Conservation (phyloP, 2,113 vertebrate species). For the Nansenia antarctica region DNA sequence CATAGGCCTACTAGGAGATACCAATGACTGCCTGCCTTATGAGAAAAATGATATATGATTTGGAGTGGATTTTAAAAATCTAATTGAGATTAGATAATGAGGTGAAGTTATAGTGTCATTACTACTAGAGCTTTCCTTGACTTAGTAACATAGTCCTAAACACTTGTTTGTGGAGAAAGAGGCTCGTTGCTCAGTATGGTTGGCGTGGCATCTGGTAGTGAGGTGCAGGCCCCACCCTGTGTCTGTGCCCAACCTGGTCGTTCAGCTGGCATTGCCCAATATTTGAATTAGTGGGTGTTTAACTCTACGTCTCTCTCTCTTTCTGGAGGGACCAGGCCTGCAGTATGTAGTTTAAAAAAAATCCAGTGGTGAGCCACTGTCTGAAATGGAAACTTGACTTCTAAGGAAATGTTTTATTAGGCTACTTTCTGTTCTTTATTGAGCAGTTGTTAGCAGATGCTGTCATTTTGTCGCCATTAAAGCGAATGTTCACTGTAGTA, state of each 20-base stretch:
- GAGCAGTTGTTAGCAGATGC: conserved; percentile 36
- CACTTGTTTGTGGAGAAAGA: no score
- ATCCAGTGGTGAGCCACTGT: conserved; percentile 48
- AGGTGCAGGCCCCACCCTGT: conserved; percentile 47
- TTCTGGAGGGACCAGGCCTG: background rate
- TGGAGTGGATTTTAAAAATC: background rate
- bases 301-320: background rate
- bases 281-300: conserved; percentile 5
- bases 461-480: conserved; percentile 29
- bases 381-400: conserved; percentile 40
- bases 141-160: no score
- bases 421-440: conserved; percentile 47
- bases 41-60: background rate
- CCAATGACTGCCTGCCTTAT: no score
- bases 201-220: conserved; percentile 13
- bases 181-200: no score
- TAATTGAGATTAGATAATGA: no score
- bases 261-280: conserved; percentile 45
- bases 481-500: conserved; percentile 7
- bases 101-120: no score
- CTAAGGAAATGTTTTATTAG: conserved; percentile 20
- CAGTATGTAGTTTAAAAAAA: conserved; percentile 32
- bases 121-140: background rate
- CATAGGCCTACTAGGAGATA: background rate
- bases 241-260: conserved; percentile 45